A percentile compares a stretch with the other conserved stretches of the same genome.
Evolutionary conservation across 2,888 invertebrate species (phyloP).

Genomic region (Erpobdella octoculata): DNA sequence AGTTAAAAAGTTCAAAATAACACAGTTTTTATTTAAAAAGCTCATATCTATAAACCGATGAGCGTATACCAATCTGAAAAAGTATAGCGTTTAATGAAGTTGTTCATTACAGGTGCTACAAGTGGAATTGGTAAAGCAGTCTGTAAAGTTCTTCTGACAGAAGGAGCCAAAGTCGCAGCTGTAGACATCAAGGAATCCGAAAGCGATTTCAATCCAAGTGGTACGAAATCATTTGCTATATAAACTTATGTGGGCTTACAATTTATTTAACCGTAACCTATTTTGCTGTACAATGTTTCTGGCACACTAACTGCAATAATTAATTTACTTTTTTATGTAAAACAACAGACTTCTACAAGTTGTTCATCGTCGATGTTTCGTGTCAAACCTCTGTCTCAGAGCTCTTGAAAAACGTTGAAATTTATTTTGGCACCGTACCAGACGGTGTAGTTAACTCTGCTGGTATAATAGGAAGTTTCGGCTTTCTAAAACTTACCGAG

Average conservation of each 20-base stretch:
- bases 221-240: background rate
- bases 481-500: background rate
- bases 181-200: background rate
- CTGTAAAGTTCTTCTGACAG: background rate
- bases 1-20: too few species aligned
- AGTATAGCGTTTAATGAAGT: background rate
- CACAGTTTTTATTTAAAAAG: too few species aligned
- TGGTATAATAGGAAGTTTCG: background rate
- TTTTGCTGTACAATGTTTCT: background rate
- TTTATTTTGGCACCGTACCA: background rate
- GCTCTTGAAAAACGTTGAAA: background rate
- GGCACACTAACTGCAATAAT: too few species aligned
- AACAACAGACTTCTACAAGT: background rate
- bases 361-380: background rate
- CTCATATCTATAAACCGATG: too few species aligned
- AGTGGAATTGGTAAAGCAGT: constrained; percentile 15
- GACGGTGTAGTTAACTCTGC: constrained; percentile 2
- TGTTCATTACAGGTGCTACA: background rate
- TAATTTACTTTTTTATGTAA: background rate
- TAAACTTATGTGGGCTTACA: background rate
- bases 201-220: background rate
- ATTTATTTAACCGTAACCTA: background rate
- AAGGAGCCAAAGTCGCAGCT: constrained; percentile 8
- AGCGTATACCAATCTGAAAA: too few species aligned
- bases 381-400: background rate